Evolutionary conservation across 2,113 vertebrate genomes (phyloP).

Genomic region (Perca flavescens): DNA sequence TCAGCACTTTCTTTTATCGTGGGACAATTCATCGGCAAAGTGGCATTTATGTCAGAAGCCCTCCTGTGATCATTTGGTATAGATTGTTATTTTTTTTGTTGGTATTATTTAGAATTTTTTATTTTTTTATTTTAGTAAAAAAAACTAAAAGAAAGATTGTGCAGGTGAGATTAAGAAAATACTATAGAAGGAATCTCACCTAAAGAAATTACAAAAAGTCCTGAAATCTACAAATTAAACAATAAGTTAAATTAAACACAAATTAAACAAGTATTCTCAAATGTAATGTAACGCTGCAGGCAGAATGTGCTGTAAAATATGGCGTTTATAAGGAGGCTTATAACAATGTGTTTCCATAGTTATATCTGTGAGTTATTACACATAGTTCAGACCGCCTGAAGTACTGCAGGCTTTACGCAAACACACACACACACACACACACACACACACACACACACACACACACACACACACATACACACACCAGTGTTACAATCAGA

Average conservation of each 20-base stretch:
- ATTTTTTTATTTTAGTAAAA: no score
- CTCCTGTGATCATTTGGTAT: not conserved
- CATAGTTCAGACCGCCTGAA: not conserved
- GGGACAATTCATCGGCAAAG: not conserved
- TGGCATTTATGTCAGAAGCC: not conserved
- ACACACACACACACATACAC: constrained; percentile 3
- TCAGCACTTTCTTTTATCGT: not conserved
- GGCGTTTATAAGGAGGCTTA: not conserved
- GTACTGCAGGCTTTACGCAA: not conserved
- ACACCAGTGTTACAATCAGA: constrained; percentile 18
- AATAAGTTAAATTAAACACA: no score
- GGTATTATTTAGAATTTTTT: no score
- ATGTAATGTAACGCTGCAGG: not conserved
- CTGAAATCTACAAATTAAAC: no score
- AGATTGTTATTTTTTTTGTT: no score
- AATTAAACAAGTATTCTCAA: no score
- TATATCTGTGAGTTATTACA: not conserved
- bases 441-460: constrained; percentile 17
- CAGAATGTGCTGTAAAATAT: not conserved
- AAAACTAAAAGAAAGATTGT: no score
- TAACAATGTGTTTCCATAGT: not conserved
- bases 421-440: constrained; percentile 10
- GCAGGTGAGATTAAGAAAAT: no score
- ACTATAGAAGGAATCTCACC: no score
- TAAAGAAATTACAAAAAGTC: no score